phyloP scores from a whole-genome alignment of 2,888 invertebrate species.

The Anarsia innoxiella region DNA sequence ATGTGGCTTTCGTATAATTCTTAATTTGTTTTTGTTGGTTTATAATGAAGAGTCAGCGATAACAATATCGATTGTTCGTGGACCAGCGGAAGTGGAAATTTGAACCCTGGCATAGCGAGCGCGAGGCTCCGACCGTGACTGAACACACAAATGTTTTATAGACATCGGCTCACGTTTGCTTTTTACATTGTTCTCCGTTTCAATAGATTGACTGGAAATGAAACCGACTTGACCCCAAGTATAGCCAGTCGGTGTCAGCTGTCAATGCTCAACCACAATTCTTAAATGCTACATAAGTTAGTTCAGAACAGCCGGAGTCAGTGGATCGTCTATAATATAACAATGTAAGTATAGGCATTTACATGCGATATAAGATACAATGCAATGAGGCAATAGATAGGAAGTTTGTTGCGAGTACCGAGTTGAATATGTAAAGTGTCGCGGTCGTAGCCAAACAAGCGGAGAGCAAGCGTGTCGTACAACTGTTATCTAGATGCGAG shows the following conservation, averaged over 20 bases:
- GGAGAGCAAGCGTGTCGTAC: constrained; percentile 62
- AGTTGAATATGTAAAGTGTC: constrained; percentile 10
- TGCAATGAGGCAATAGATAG: constrained; percentile 8
- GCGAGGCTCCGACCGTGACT: constrained; percentile 60
- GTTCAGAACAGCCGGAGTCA: background rate
- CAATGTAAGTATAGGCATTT: constrained; percentile 8
- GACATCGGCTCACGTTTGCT: constrained; percentile 44
- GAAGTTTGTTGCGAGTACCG: constrained; percentile 9
- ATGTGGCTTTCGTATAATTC: constrained; percentile 30
- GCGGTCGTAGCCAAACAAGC: constrained; percentile 40
- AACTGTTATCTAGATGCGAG: constrained; percentile 61
- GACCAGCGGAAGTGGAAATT: constrained; percentile 65
- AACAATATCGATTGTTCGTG: constrained; percentile 67
- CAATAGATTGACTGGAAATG: constrained; percentile 33
- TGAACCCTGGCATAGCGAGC: constrained; percentile 55
- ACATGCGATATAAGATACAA: constrained; percentile 8
- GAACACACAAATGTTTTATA: constrained; percentile 56
- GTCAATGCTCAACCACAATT: constrained; percentile 8
- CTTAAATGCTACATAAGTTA: constrained; percentile 3
- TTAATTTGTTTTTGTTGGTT: constrained; percentile 56
- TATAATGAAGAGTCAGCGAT: constrained; percentile 56
- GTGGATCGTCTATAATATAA: constrained; percentile 5
- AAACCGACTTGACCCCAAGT: constrained; percentile 26
- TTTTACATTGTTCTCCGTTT: constrained; percentile 43
- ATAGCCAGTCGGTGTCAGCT: constrained; percentile 15